Evolutionary conservation across 2,113 vertebrate species (phyloP), one percentile per base, ranked within the genome.

Genomic region (Zonotrichia leucophrys): DNA sequence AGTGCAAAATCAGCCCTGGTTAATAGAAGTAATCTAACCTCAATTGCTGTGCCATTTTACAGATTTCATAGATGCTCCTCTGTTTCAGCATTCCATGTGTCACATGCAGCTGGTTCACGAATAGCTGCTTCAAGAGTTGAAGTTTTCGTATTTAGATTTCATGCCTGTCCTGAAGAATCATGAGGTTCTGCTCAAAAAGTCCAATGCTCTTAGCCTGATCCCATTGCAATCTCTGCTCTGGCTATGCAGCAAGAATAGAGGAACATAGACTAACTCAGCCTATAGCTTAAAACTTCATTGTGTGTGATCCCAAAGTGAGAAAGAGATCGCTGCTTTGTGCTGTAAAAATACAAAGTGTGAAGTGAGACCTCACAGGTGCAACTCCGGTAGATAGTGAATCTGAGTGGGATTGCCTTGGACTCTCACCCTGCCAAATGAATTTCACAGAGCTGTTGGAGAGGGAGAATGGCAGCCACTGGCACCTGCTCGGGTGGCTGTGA

Each of bases 121-220:
- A 10, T 12, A 46, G 11, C 0, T 86, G 35, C 3, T 49, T 35
- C 14, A 67, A 47, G 23, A 79, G 23, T 4, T 83, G 50, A 33
- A n/a, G 22, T 47, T 79, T 69, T 69, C 35, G 19, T 9, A 18
- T 19, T 46, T 62, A 23, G 11, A 10, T 56, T 64, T 89, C 41
- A 15, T n/a, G 3, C 0, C 0, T 33, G 5, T 46, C 14, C 60
- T 4, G 3, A 49, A 50, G 39, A 55, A 55, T 74, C 5, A 6
- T 31, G 35, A 30, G 9, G 5, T 72, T 52, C 47, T 10, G 9
- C 42, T 39, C 6, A 44, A 10, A 63, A 80, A 87, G 33, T 33
- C 28, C 12, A 6, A 4, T 14, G 10, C 28, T 64, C 2, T 1
- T 12, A 55, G 4, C 22, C 33, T 50, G 15, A 77, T 46, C 20